phyloP scores from a whole-genome alignment of 2,113 vertebrate genomes.

The Pseudois nayaur region DNA sequence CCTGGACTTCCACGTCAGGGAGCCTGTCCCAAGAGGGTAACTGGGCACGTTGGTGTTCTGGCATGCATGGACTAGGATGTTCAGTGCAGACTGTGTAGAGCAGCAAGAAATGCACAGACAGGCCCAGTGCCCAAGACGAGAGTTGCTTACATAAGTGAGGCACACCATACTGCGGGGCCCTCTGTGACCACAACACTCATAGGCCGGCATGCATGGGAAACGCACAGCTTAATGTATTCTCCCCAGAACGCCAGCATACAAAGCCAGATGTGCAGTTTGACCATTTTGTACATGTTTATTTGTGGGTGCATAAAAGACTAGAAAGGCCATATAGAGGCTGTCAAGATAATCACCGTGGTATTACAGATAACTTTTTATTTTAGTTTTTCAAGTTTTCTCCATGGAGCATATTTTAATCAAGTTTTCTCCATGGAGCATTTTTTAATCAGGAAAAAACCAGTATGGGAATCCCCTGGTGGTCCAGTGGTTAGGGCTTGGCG shows the following conservation, averaged over 20 bases:
- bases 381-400: slow-evolving; percentile 8
- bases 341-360: neutral
- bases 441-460: neutral
- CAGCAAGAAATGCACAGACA: neutral
- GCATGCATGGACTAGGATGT: neutral
- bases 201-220: neutral
- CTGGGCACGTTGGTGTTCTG: neutral
- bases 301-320: neutral
- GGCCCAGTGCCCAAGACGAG: neutral
- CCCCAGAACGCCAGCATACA: neutral
- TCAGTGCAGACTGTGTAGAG: neutral
- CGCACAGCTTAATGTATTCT: neutral
- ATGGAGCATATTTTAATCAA: neutral
- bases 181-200: neutral
- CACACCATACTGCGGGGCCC: accelerated
- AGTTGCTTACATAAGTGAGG: neutral
- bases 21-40: neutral
- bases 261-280: neutral
- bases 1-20: neutral
- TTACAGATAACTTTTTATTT: neutral
- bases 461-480: neutral
- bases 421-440: neutral
- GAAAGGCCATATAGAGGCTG: neutral
- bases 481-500: neutral
- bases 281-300: neutral